Percentiles rank a stretch among this genome's conserved stretches.
Evolutionary conservation across 2,797 vertebrate species (phyloP).

Genomic region (Muscicapa striata): DNA sequence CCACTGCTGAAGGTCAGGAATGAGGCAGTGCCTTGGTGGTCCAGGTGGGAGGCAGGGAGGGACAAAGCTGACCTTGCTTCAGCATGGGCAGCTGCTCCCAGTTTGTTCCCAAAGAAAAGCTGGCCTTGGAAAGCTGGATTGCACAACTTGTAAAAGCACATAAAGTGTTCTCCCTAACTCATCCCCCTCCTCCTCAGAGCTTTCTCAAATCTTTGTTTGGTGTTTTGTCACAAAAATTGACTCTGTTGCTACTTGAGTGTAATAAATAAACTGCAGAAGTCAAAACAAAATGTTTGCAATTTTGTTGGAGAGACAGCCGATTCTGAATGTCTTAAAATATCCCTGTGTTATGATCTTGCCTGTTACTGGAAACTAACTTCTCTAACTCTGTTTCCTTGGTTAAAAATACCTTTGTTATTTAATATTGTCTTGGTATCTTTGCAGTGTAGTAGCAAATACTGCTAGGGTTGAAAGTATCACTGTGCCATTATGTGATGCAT

Average conservation of each 20-base stretch:
- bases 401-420: slow-evolving; percentile 8
- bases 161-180: neutral
- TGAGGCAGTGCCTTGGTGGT: slow-evolving; percentile 52
- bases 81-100: slow-evolving; percentile 25
- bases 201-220: neutral
- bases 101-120: slow-evolving; percentile 19
- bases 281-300: neutral
- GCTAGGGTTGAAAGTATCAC: neutral
- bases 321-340: slow-evolving; percentile 1
- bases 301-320: neutral
- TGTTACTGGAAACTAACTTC: neutral
- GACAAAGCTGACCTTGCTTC: neutral
- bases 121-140: slow-evolving; percentile 19
- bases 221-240: slow-evolving; percentile 8
- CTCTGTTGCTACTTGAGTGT: neutral
- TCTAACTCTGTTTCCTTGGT: neutral
- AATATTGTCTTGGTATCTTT: neutral
- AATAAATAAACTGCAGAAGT: slow-evolving; percentile 23
- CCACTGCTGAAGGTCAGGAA: neutral
- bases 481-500: neutral
- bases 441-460: neutral
- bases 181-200: neutral
- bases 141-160: neutral
- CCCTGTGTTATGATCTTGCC: neutral
- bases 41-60: slow-evolving; percentile 36